Evolutionary conservation across 35 echinoderm and acorn worm genomes (phyloP), one percentile per base, ranked within the genome.

Genomic region (Eucidaris tribuloides): DNA sequence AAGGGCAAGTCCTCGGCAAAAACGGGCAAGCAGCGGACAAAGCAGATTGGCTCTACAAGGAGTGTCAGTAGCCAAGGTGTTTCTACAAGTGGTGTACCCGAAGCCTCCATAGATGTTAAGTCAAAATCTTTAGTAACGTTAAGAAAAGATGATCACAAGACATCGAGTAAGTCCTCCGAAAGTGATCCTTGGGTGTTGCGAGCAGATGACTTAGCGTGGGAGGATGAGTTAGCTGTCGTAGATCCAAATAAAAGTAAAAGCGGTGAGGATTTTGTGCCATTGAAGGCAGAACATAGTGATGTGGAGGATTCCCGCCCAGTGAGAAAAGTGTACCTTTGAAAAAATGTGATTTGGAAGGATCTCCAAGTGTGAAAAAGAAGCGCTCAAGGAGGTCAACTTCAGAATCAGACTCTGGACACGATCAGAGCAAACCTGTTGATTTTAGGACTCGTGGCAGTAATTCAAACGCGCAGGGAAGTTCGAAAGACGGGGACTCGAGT

Each of bases 101-200:
- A 74, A 25, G 68, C 38, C 5, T 22, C 11, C 11, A 40, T 25
- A 15, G 18, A 36, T 5, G 37, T 2, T 5, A 40, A 74, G 9
- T 74, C 37, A n/a, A n/a, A n/a, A n/a, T n/a, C n/a, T n/a, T n/a
- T n/a, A 22, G 29, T 40, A n/a, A 74, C 38, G 36, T 38, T 44
- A 22, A 74, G 25, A 38, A 40, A 74, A 42, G 35, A n/a, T 7
- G 44, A 74, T 19, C 36, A 44, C 28, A 44, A 40, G 35, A 44
- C 68, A 35, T 74, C 68, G 11, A 35, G 68, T 74, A 38, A 40
- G 25, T 74, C 68, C 3, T 24, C 44, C 35, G 68, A 74, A 40
- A 74, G 68, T 7, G 68, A 74, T 44, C 68, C 68, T 9, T 74
- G 68, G 68, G 68, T 74, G 68, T 35, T 74, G 68, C 38, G 68